Conservation (phyloP, 2,888 invertebrate genomes). For the Drosophila flavopinicola region DNA sequence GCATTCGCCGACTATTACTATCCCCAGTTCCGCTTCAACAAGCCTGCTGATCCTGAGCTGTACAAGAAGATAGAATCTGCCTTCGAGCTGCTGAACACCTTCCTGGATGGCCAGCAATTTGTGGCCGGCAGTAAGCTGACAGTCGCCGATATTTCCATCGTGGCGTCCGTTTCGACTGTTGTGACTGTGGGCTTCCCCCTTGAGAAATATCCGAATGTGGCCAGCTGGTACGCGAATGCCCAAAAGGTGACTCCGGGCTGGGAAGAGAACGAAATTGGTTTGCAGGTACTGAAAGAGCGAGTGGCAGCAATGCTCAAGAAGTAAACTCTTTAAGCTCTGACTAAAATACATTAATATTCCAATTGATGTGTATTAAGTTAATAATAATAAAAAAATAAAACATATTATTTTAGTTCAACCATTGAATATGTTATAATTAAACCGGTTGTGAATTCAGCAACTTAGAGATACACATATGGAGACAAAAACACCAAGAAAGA, state of each 20-base stretch:
- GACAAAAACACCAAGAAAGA: no score
- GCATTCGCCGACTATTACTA: conserved; percentile 89
- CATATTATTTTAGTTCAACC: no score
- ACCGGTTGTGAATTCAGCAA: no score
- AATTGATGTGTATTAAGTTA: no score
- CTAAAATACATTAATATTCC: no score
- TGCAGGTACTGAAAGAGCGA: conserved; percentile 85
- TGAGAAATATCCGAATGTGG: conserved; percentile 88
- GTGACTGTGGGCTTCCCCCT: conserved; percentile 88
- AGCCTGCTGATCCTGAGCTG: conserved; percentile 88
- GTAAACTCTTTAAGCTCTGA: background rate
- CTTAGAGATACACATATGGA: no score
- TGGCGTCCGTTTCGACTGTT: conserved; percentile 88
- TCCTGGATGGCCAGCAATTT: conserved; percentile 89
- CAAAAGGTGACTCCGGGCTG: conserved; percentile 87
- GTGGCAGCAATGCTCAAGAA: conserved; percentile 70
- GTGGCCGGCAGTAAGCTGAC: conserved; percentile 90
- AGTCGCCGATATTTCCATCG: conserved; percentile 90
- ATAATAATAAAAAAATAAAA: background rate
- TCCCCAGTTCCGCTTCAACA: conserved; percentile 86
- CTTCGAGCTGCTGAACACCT: conserved; percentile 88
- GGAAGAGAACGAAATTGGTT: conserved; percentile 86
- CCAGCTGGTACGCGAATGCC: conserved; percentile 87
- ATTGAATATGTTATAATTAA: no score
- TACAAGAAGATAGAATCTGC: conserved; percentile 88